Percentiles rank a stretch among this genome's conserved stretches.
These are phyloP conservation scores for Brachionus koreanus DNA, from an alignment of 1,140 invertebrate genomes.

Conservation along the genomic window DNA sequence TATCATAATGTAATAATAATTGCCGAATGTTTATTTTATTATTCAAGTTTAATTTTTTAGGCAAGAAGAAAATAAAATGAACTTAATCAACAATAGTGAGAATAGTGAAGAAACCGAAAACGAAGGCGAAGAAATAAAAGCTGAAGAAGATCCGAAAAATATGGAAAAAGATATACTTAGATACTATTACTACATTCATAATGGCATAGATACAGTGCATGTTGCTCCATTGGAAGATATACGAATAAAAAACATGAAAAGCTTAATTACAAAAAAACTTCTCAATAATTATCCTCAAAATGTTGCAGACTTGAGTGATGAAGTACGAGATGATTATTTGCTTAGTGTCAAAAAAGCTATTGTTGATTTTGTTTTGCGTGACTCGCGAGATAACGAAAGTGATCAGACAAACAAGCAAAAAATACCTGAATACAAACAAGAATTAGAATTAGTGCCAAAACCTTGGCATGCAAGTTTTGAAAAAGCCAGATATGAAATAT, in stretches of 20 bases:
- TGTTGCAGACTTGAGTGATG: constrained; percentile 59
- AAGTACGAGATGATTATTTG: constrained; percentile 71
- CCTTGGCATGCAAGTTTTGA: constrained; percentile 64
- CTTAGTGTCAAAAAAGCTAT: constrained; percentile 77
- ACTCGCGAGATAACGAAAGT: constrained; percentile 61
- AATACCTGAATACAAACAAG: constrained; percentile 58
- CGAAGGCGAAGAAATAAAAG: constrained; percentile 51
- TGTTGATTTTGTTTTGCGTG: constrained; percentile 76
- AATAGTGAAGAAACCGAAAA: constrained; percentile 10
- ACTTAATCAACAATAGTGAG: neutral
- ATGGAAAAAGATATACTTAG: constrained; percentile 52
- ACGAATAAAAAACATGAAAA: constrained; percentile 62
- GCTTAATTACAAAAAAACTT: constrained; percentile 53
- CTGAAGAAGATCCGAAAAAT: constrained; percentile 29
- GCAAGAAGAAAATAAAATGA: constrained; percentile 8
- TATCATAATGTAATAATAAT: constrained; percentile 63
- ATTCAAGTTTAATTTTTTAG: neutral
- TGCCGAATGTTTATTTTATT: neutral
- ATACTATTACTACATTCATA: constrained; percentile 83
- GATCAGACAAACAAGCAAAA: constrained; percentile 51
- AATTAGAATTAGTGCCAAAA: constrained; percentile 66
- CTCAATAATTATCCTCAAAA: constrained; percentile 52
- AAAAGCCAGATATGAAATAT: constrained; percentile 59
- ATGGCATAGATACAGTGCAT: constrained; percentile 79
- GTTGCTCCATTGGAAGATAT: constrained; percentile 69